A percentile compares a stretch with the other conserved stretches of the same genome.
Conservation (phyloP, 2,113 vertebrate species). For the Melospiza melodia region DNA sequence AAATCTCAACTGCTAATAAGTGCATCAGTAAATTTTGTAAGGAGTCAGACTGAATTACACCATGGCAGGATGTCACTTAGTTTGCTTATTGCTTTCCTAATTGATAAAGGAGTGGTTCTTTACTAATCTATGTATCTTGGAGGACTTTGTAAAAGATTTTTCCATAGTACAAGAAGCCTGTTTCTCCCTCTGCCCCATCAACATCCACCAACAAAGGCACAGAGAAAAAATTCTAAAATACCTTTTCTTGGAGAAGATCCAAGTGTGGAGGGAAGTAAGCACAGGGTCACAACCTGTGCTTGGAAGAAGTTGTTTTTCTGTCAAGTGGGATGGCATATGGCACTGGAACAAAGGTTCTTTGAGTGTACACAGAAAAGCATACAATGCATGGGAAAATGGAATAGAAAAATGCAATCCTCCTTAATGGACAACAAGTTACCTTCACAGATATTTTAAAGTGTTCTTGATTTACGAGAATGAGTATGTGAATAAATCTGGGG, state of each 20-base stretch:
- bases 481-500: neutral
- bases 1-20: conserved; percentile 16
- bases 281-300: neutral
- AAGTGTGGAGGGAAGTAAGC: neutral
- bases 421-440: neutral
- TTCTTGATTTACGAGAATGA: neutral
- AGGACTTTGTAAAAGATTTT: neutral
- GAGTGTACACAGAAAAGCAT: neutral
- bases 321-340: neutral
- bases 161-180: neutral
- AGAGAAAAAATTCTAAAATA: neutral
- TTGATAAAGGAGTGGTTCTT: neutral
- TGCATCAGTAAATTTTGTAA: neutral
- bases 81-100: neutral
- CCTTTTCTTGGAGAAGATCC: neutral
- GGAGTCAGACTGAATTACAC: neutral
- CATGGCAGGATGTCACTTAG: neutral
- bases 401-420: neutral
- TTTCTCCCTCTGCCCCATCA: neutral
- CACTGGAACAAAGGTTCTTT: neutral
- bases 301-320: neutral
- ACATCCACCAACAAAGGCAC: neutral
- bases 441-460: neutral
- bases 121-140: neutral
- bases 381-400: neutral